Percentiles rank a stretch among this genome's conserved stretches.
phyloP scores from a whole-genome alignment of 2,113 vertebrate species.

The Albula goreensis region DNA sequence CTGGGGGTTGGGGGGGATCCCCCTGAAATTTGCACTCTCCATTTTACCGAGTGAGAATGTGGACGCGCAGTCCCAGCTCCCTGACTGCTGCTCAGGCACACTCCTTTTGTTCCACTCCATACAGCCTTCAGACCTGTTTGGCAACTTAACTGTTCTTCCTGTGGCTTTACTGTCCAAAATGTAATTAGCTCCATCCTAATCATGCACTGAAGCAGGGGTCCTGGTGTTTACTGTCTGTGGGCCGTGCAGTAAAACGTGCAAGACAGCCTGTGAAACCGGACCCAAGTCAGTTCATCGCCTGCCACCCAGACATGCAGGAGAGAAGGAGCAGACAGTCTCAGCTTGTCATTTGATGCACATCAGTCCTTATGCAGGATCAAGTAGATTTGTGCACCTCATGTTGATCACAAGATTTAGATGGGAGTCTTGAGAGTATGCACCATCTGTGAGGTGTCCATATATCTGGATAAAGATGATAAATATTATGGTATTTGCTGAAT shows the following conservation, averaged over 20 bases:
- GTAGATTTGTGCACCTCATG: neutral
- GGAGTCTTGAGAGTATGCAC: neutral
- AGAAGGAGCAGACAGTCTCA: neutral
- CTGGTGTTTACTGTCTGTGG: conserved; percentile 72
- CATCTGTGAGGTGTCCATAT: neutral
- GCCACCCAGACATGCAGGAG: neutral
- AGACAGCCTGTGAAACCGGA: conserved; percentile 61
- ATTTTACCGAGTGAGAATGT: neutral
- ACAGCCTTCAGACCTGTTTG: neutral
- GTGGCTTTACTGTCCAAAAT: conserved; percentile 63
- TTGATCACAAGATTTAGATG: neutral
- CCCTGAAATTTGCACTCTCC: conserved; percentile 42
- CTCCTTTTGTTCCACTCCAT: conserved; percentile 4
- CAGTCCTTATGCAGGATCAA: neutral
- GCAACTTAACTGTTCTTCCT: conserved; percentile 51
- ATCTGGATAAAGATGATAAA: neutral
- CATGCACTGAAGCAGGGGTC: conserved; percentile 62
- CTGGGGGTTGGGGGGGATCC: conserved; percentile 29
- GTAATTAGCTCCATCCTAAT: conserved; percentile 73
- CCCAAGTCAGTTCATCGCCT: neutral
- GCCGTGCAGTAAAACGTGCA: conserved; percentile 66
- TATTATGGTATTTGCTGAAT: neutral
- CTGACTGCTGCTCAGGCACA: neutral
- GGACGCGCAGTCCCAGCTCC: neutral
- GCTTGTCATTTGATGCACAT: neutral